Conservation (phyloP, 2,113 vertebrate species). For the Oncorhynchus masou region DNA sequence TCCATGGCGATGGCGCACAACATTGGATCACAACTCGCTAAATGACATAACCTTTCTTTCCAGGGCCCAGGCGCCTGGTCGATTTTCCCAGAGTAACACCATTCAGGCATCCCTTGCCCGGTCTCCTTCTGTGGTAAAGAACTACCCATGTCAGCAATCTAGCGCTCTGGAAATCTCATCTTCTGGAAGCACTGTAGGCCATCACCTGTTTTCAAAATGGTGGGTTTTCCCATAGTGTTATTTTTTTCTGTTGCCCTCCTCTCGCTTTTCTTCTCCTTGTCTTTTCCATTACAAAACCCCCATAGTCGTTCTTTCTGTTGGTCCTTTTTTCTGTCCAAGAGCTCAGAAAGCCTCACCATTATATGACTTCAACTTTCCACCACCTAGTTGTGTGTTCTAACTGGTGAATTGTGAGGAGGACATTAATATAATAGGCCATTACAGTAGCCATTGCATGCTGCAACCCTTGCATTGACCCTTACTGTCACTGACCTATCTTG, state of each 20-base stretch:
- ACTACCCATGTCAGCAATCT: slow-evolving; percentile 48
- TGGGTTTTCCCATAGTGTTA: slow-evolving; percentile 55
- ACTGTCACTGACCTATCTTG: background rate
- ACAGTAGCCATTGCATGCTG: slow-evolving; percentile 36
- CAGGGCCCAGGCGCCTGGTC: slow-evolving; percentile 67
- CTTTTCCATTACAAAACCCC: slow-evolving; percentile 70
- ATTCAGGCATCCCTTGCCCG: slow-evolving; percentile 48
- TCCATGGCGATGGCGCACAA: slow-evolving; percentile 86
- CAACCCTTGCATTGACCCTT: slow-evolving; percentile 8
- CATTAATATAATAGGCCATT: slow-evolving; percentile 25
- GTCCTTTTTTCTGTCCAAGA: slow-evolving; percentile 60
- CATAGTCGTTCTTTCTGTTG: slow-evolving; percentile 51
- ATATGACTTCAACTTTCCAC: slow-evolving; percentile 68
- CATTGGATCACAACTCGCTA: slow-evolving; percentile 83
- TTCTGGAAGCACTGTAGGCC: slow-evolving; percentile 34
- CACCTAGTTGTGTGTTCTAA: slow-evolving; percentile 49
- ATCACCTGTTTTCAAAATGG: slow-evolving; percentile 58
- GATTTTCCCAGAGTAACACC: slow-evolving; percentile 68
- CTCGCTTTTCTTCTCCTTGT: slow-evolving; percentile 45
- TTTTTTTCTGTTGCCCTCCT: slow-evolving; percentile 25
- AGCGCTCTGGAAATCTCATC: slow-evolving; percentile 58
- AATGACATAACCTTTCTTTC: slow-evolving; percentile 92
- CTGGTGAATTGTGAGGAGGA: slow-evolving; percentile 17
- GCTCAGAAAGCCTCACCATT: slow-evolving; percentile 62
- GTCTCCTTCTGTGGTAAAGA: slow-evolving; percentile 53